Percentiles rank a stretch among this genome's conserved stretches.
These are phyloP conservation scores for Epinephelus lanceolatus DNA, from an alignment of 2,113 vertebrate species.

Conservation along the genomic window DNA sequence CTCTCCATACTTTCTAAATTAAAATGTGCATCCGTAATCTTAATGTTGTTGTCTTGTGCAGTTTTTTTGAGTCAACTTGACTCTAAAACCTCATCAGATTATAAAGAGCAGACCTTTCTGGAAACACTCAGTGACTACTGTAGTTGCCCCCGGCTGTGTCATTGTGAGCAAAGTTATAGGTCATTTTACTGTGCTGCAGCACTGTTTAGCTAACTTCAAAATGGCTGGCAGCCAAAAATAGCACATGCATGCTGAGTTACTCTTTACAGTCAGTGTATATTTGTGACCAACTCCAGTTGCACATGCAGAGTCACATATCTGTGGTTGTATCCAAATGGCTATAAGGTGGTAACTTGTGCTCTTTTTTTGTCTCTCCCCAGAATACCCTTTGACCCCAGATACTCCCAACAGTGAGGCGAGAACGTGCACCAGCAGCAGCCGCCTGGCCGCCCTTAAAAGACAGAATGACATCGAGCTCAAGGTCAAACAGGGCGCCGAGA, in stretches of 20 bases:
- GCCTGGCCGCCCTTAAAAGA: conserved; percentile 94
- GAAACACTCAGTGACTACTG: conserved; percentile 13
- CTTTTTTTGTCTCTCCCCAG: conserved; percentile 76
- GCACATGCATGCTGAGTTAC: conserved; percentile 11
- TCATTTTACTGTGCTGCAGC: conserved; percentile 9
- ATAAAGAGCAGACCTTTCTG: conserved; percentile 30
- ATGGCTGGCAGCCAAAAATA: conserved; percentile 47
- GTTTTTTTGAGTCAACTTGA: conserved; percentile 16
- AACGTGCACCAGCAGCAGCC: conserved; percentile 90
- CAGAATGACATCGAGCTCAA: conserved; percentile 98
- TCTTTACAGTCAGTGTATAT: conserved; percentile 42
- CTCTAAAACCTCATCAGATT: conserved; percentile 27
- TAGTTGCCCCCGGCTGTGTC: conserved; percentile 27
- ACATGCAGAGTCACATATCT: background rate
- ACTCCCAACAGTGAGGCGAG: conserved; percentile 93
- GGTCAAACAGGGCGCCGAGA: conserved; percentile 98
- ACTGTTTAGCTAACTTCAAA: conserved; percentile 33
- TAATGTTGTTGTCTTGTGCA: background rate
- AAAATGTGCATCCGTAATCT: background rate
- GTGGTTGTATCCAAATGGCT: conserved; percentile 8
- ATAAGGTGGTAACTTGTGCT: background rate
- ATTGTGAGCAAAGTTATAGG: conserved; percentile 34
- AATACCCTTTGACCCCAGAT: conserved; percentile 95
- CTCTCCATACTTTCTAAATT: background rate
- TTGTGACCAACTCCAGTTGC: conserved; percentile 33